A percentile compares a stretch with the other conserved stretches of the same genome.
Conservation (phyloP, 2,888 invertebrate genomes). For the Lypha dubia region DNA sequence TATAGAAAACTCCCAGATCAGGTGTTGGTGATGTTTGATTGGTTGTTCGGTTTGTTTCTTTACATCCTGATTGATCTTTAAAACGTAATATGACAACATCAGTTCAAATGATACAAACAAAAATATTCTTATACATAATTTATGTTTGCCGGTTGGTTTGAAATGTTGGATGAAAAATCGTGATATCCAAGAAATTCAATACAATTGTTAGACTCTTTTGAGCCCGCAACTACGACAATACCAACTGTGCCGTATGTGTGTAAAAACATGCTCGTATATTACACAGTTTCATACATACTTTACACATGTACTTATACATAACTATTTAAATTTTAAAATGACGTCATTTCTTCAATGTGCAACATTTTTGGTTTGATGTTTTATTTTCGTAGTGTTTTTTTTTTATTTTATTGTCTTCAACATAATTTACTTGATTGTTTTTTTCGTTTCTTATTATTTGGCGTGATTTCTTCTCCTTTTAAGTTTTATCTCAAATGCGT, state of each 20-base stretch:
- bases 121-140: slow-evolving; percentile 59
- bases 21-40: slow-evolving; percentile 2
- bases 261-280: background rate
- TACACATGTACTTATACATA: background rate
- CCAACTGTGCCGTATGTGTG: background rate
- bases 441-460: slow-evolving; percentile 52
- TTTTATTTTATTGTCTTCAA: slow-evolving; percentile 30
- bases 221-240: slow-evolving; percentile 27
- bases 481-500: background rate
- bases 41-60: slow-evolving; percentile 8
- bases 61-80: slow-evolving; percentile 63
- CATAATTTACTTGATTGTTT: slow-evolving; percentile 68
- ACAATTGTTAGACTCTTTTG: slow-evolving; percentile 57
- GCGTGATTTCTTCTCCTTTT: slow-evolving; percentile 29
- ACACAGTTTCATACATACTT: slow-evolving; percentile 17
- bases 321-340: slow-evolving; percentile 29
- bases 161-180: slow-evolving; percentile 71
- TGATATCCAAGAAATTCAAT: slow-evolving; percentile 70
- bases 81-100: slow-evolving; percentile 65
- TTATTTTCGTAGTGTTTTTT: slow-evolving; percentile 37
- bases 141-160: slow-evolving; percentile 62
- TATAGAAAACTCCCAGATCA: slow-evolving; percentile 64
- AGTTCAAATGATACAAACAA: slow-evolving; percentile 37
- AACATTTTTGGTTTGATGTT: slow-evolving; percentile 36
- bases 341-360: slow-evolving; percentile 56